Base-by-base conservation (phyloP, 2,797 vertebrate species). In the Morus bassanus region DNA sequence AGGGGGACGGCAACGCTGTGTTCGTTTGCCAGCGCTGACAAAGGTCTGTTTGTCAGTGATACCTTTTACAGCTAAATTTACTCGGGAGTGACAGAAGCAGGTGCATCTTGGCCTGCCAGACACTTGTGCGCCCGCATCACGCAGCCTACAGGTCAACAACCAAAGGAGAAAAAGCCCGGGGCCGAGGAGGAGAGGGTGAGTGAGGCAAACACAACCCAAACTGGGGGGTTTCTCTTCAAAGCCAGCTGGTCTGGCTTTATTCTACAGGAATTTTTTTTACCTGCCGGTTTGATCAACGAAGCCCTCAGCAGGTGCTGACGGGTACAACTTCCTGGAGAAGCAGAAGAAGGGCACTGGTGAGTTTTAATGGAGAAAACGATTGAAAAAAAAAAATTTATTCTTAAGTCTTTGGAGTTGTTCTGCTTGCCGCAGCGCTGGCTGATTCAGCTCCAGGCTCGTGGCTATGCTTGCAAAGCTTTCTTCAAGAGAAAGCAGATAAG, bases 191-290 rank as follows among this genome's bases (percentile, higher is more conserved):
- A 98, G 98, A 98, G 98, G 97, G 98, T 98, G 98, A 99, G 98
- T 97, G 97, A 98, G 98, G 97, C 98, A 96, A 98, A 97, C 97
- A 98, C 98, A 98, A 98, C 99, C 99, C 99, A 98, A 98, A 98
- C 98, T 98, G 95, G 98, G 99, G 98, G 98, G 98, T 98, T 99
- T 98, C 99, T 99, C 98, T 99, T 99, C 98, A 99, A 99, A 99
- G 99, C 99, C 99, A 99, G 99, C 99, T 99, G 99, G 99, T 99
- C 99, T 99, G 99, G 99, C 99, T 99, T 99, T 98, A 99, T 99
- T 98, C 98, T 99, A 99, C 98, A 97, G 99, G 99, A 98, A 97
- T 98, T 98, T 98, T 98, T 97, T 98, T 98, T 98, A 98, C 98
- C 98, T 98, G 97, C 96, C 96, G 95, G 95, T 98, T 98, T 98